Conservation (phyloP, 2,113 vertebrate species). For the Myotis yumanensis region DNA sequence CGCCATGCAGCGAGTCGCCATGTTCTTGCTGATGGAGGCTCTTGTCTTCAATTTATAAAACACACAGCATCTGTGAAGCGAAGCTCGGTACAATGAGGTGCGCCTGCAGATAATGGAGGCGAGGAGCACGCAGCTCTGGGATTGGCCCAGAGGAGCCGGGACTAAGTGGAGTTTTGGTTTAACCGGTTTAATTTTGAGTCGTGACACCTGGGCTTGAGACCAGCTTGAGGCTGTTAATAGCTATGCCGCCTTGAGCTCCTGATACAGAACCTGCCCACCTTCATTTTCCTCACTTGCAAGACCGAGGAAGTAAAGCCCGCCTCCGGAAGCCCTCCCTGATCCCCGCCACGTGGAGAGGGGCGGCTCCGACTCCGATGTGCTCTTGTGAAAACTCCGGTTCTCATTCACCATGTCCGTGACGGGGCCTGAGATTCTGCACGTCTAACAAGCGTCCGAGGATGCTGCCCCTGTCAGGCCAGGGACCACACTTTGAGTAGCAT, state of each 20-base stretch:
- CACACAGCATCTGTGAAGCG: not conserved
- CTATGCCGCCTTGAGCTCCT: not conserved
- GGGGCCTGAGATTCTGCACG: not conserved
- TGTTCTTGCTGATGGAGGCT: not conserved
- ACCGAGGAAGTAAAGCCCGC: not conserved
- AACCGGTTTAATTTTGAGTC: not conserved
- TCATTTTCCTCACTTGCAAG: not conserved
- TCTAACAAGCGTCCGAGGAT: too few relatives aligned
- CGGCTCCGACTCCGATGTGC: not conserved
- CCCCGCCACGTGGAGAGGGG: rapidly evolving
- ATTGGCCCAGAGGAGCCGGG: not conserved
- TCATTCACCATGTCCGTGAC: rapidly evolving
- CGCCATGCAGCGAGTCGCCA: not conserved
- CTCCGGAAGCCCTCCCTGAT: not conserved
- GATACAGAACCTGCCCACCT: not conserved
- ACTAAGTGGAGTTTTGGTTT: not conserved
- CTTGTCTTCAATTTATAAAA: not conserved
- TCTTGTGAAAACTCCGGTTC: not conserved
- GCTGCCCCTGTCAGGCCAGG: too few relatives aligned
- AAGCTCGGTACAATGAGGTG: not conserved
- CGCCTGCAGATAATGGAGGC: not conserved
- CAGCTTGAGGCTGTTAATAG: not conserved
- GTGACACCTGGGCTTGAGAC: not conserved
- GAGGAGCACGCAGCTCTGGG: not conserved
- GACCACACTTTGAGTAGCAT: not conserved